Percentiles rank a stretch among this genome's conserved stretches.
These are phyloP conservation scores for Melanotaenia boesemani DNA, from an alignment of 2,797 vertebrate genomes.

Conservation along the genomic window DNA sequence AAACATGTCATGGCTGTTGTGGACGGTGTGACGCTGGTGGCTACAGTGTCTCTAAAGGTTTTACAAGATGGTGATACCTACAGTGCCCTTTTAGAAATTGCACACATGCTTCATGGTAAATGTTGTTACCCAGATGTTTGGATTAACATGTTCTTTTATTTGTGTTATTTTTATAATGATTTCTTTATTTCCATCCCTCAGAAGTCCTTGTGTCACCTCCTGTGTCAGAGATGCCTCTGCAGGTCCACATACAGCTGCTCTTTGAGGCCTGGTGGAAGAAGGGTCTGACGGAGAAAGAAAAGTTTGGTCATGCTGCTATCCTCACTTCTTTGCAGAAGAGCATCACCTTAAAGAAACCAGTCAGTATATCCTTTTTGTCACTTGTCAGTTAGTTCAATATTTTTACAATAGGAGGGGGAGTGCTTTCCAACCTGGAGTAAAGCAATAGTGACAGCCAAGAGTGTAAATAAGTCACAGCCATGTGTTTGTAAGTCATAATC, in stretches of 20 bases:
- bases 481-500: constrained; percentile 6
- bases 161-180: background rate
- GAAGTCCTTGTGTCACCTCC: constrained; percentile 78
- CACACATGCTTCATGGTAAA: constrained; percentile 86
- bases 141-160: background rate
- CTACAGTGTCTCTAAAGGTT: constrained; percentile 83
- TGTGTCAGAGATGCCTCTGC: constrained; percentile 78
- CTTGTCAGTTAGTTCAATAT: background rate
- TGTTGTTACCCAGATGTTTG: background rate
- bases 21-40: constrained; percentile 85
- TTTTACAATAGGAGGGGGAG: background rate
- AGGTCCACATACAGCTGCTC: constrained; percentile 79
- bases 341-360: constrained; percentile 83
- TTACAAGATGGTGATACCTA: constrained; percentile 87
- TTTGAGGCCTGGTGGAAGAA: constrained; percentile 93
- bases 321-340: constrained; percentile 86
- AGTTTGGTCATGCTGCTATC: constrained; percentile 89
- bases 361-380: constrained; percentile 64
- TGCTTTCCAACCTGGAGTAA: background rate
- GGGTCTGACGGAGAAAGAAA: constrained; percentile 88
- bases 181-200: constrained; percentile 20
- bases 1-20: constrained; percentile 83
- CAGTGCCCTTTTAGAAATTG: constrained; percentile 84
- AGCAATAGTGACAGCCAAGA: background rate
- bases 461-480: background rate